A percentile compares a stretch with the other conserved stretches of the same genome.
phyloP scores from a whole-genome alignment of 2,113 vertebrate species.

The Solea solea region DNA sequence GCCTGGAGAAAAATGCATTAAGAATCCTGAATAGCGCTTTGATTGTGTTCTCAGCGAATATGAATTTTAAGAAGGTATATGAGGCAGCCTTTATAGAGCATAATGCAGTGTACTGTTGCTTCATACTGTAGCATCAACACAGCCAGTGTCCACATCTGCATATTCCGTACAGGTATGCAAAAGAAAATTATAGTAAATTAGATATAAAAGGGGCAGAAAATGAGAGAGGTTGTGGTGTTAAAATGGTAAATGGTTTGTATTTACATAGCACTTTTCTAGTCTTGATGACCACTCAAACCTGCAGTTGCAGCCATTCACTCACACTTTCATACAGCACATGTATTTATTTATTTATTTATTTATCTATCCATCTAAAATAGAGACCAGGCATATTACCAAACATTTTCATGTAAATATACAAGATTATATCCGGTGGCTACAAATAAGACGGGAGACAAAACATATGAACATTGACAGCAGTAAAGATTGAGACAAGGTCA shows the following conservation, averaged over 20 bases:
- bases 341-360: too few species aligned
- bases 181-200: neutral
- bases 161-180: neutral
- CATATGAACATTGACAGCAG: too few species aligned
- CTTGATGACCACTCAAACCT: neutral
- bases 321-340: too few species aligned
- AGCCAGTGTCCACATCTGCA: neutral
- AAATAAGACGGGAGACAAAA: too few species aligned
- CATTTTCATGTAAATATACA: too few species aligned
- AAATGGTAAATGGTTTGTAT: too few species aligned
- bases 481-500: too few species aligned
- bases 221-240: neutral
- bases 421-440: too few species aligned
- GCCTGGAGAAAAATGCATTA: constrained; percentile 35
- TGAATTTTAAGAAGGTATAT: constrained; percentile 62
- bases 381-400: too few species aligned
- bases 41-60: constrained; percentile 53
- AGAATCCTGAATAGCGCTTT: constrained; percentile 50
- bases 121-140: constrained; percentile 10
- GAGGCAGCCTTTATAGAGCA: constrained; percentile 26
- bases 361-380: too few species aligned
- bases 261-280: neutral
- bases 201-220: too few species aligned
- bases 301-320: too few species aligned
- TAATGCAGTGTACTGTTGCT: constrained; percentile 15